Conservation (phyloP, 2,888 invertebrate genomes). For the Lasioglossum lativentre region DNA sequence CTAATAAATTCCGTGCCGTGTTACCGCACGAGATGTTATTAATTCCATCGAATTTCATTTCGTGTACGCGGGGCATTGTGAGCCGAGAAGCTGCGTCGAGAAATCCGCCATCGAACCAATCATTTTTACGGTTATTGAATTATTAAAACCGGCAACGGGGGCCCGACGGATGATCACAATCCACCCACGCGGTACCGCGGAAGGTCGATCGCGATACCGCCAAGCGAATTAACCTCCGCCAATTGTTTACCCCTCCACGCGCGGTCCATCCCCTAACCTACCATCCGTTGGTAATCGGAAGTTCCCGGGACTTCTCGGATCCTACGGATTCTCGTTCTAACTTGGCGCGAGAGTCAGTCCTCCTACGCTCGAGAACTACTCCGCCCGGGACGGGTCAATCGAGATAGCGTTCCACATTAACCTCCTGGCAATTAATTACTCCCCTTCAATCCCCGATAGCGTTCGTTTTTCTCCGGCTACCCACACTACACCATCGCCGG, state of each 20-base stretch:
- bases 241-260: constrained; percentile 45
- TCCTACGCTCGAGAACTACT: constrained; percentile 46
- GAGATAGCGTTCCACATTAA: constrained; percentile 62
- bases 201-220: constrained; percentile 56
- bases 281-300: neutral
- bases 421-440: constrained; percentile 62
- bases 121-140: constrained; percentile 47
- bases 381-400: constrained; percentile 55
- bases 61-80: constrained; percentile 29
- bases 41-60: constrained; percentile 60
- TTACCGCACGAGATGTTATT: constrained; percentile 51
- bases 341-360: constrained; percentile 31
- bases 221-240: constrained; percentile 56
- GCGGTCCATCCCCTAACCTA: neutral
- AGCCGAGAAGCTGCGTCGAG: neutral
- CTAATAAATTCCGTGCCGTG: constrained; percentile 54
- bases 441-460: constrained; percentile 34
- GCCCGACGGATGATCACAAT: neutral
- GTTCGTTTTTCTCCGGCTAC: constrained; percentile 25
- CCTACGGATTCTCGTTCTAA: neutral
- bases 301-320: constrained; percentile 16
- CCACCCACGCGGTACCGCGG: constrained; percentile 44
- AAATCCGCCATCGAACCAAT: constrained; percentile 14
- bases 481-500: constrained; percentile 29
- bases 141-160: constrained; percentile 11